phyloP scores from a whole-genome alignment of 2,113 vertebrate species.

The Pseudopipra pipra region DNA sequence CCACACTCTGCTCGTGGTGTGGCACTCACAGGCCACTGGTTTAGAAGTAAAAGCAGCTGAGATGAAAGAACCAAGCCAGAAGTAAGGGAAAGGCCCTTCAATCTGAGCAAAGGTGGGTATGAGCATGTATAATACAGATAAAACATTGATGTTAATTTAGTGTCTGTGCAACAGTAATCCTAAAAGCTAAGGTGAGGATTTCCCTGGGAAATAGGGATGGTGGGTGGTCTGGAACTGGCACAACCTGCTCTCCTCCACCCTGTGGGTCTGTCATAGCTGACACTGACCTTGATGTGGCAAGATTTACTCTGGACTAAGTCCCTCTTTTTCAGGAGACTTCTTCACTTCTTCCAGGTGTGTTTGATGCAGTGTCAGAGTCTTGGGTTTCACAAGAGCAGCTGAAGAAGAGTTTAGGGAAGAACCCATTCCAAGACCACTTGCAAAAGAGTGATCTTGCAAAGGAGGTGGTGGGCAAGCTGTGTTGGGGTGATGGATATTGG shows the following conservation, averaged over 20 bases:
- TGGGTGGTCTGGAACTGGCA: neutral
- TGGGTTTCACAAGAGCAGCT: neutral
- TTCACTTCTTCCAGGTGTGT: neutral
- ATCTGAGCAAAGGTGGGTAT: neutral
- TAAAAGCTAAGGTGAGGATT: neutral
- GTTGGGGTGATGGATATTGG: neutral
- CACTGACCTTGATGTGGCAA: neutral
- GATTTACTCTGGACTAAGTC: neutral
- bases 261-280: neutral
- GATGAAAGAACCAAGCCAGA: neutral
- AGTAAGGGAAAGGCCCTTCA: neutral
- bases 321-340: neutral
- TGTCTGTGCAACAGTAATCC: neutral
- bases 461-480: neutral
- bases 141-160: neutral
- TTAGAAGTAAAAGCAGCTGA: neutral
- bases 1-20: neutral
- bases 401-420: neutral
- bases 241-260: neutral
- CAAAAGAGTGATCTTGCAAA: neutral
- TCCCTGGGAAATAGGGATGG: neutral
- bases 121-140: neutral
- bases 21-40: neutral
- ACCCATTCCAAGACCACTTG: neutral
- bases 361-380: neutral